phyloP scores from a whole-genome alignment of 2,113 vertebrate species.

The Seriola rivoliana region DNA sequence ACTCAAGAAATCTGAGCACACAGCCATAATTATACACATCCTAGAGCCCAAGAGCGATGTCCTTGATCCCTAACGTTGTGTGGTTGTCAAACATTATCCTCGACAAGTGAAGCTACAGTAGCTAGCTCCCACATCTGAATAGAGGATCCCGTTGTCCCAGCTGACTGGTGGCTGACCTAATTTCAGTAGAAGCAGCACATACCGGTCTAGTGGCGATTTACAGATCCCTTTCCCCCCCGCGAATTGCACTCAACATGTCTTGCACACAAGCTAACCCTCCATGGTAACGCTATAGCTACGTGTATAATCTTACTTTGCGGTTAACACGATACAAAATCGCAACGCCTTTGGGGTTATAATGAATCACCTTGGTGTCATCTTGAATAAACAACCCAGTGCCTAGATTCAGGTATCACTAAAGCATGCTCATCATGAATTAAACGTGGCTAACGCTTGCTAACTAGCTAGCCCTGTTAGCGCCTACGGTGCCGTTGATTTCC shows the following conservation, averaged over 20 bases:
- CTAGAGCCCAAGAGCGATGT: neutral
- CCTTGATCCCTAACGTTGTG: neutral
- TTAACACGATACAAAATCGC: neutral
- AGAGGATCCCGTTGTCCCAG: conserved; percentile 26
- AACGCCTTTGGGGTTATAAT: accelerated
- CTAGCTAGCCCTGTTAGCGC: conserved; percentile 35
- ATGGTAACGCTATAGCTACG: conserved; percentile 42
- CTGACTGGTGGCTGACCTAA: conserved; percentile 51
- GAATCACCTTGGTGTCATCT: neutral
- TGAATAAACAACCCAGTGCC: neutral
- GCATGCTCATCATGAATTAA: conserved; percentile 8
- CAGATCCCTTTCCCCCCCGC: conserved; percentile 7
- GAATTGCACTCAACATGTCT: conserved; percentile 41
- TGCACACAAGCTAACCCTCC: conserved; percentile 47
- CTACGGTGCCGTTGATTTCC: conserved; percentile 53
- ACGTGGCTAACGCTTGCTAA: conserved; percentile 21
- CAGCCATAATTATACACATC: conserved; percentile 2
- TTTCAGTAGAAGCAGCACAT: conserved; percentile 34
- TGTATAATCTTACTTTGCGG: neutral
- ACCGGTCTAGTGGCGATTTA: conserved; percentile 34
- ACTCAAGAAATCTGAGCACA: neutral
- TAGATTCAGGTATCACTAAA: neutral
- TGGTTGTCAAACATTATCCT: neutral
- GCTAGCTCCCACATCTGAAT: neutral
- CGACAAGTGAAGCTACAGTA: neutral